These are phyloP conservation scores for Acrocera orbiculus DNA, from an alignment of 2,888 invertebrate genomes.

Conservation along the genomic window DNA sequence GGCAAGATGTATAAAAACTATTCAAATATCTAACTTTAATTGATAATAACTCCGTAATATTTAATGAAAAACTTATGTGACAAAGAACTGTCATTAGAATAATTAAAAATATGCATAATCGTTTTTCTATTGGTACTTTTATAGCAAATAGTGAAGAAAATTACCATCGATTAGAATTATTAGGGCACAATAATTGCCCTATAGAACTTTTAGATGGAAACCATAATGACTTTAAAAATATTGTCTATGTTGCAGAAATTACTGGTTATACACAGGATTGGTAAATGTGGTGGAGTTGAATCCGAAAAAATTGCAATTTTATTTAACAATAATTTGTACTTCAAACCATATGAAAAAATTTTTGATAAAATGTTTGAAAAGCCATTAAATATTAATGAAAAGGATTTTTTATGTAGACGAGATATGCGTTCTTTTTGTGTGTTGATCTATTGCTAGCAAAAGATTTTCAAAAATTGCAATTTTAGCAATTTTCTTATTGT, in stretches of 20 bases:
- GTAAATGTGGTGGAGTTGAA: slow-evolving; percentile 55
- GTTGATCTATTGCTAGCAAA: slow-evolving; percentile 79
- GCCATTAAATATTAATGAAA: slow-evolving; percentile 34
- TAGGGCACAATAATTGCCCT: slow-evolving; percentile 43
- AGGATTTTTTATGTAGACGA: slow-evolving; percentile 34
- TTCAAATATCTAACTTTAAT: too few relatives aligned
- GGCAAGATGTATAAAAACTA: too few relatives aligned
- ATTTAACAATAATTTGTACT: slow-evolving; percentile 57
- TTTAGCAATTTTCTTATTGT: too few relatives aligned
- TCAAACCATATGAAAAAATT: slow-evolving; percentile 47
- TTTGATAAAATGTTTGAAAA: slow-evolving; percentile 29
- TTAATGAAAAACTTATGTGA: too few relatives aligned
- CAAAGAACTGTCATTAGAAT: slow-evolving; percentile 69
- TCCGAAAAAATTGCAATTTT: slow-evolving; percentile 68
- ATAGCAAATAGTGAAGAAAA: slow-evolving; percentile 36
- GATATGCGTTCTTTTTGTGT: slow-evolving; percentile 57
- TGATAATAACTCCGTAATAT: too few relatives aligned
- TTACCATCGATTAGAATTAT: slow-evolving; percentile 62
- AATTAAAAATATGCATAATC: slow-evolving; percentile 50
- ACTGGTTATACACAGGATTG: slow-evolving; percentile 51
- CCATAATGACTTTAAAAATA: slow-evolving; percentile 24
- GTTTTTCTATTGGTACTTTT: slow-evolving; percentile 49
- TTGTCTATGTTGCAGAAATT: slow-evolving; percentile 53
- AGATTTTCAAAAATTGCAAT: too few relatives aligned
- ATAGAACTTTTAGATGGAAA: slow-evolving; percentile 13